These are phyloP conservation scores for Rhinolophus ferrumequinum DNA, from an alignment of 2,113 vertebrate genomes.

Conservation along the genomic window DNA sequence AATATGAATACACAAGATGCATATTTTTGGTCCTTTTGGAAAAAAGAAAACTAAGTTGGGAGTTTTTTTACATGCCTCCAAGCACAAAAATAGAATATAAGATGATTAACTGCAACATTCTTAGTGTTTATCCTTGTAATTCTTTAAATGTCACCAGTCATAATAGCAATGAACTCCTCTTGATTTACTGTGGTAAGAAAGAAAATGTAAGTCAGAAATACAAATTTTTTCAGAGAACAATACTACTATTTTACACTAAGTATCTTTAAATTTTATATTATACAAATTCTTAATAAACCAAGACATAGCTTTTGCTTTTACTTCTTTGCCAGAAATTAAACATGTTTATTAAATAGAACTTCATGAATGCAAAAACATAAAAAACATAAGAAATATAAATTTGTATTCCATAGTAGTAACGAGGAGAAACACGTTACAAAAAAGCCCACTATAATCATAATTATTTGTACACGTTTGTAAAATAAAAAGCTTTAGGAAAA, in stretches of 20 bases:
- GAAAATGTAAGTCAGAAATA: constrained; percentile 70
- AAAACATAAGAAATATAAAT: constrained; percentile 36
- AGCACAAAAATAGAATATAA: constrained; percentile 74
- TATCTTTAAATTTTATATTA: constrained; percentile 48
- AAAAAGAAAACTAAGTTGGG: constrained; percentile 38
- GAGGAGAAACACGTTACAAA: constrained; percentile 6
- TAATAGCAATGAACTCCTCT: constrained; percentile 97
- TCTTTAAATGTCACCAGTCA: constrained; percentile 94
- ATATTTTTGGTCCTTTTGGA: constrained; percentile 78
- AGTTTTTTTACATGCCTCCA: constrained; percentile 68
- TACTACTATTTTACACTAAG: background rate
- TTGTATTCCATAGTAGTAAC: constrained; percentile 12
- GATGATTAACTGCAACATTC: constrained; percentile 66
- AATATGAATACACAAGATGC: constrained; percentile 75
- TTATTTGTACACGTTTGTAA: background rate
- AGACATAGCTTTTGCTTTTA: constrained; percentile 42
- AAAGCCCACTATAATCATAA: constrained; percentile 5
- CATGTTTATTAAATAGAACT: constrained; percentile 37
- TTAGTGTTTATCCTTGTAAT: constrained; percentile 76
- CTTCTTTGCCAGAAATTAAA: constrained; percentile 5
- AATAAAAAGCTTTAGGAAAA: background rate
- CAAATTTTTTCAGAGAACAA: constrained; percentile 21
- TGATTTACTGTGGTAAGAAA: constrained; percentile 91
- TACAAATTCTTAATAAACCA: constrained; percentile 29
- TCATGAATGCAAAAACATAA: background rate